phyloP scores from a whole-genome alignment of 2,797 vertebrate species.

The Esox lucius region DNA sequence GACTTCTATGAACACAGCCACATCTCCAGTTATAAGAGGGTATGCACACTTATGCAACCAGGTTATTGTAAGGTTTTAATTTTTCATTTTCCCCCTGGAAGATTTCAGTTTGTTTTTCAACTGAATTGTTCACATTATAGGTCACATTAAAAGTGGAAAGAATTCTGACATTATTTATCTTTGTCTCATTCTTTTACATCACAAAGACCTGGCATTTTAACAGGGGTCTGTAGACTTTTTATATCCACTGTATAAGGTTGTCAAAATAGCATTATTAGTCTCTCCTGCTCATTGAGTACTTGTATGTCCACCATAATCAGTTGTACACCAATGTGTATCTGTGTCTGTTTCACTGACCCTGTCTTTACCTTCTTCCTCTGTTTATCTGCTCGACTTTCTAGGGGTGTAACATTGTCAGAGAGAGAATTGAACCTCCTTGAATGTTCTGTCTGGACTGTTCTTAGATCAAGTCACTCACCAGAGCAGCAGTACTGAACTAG shows the following conservation, averaged over 20 bases:
- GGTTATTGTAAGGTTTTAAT: no score
- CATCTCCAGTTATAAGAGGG: no score
- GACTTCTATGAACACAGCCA: no score
- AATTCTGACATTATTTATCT: no score
- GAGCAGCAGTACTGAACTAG: slow-evolving; percentile 52
- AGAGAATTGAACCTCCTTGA: not conserved
- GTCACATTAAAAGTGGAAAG: no score
- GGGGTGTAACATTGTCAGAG: slow-evolving; percentile 12
- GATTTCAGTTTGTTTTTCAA: no score
- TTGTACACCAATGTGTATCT: slow-evolving; percentile 14
- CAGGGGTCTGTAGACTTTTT: no score
- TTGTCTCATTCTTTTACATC: no score
- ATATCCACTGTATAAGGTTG: not conserved
- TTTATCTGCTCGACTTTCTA: not conserved
- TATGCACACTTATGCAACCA: no score
- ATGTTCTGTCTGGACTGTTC: slow-evolving; percentile 13
- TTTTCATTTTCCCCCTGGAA: no score
- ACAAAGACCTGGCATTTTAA: no score
- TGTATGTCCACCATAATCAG: not conserved
- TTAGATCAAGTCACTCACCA: slow-evolving; percentile 9
- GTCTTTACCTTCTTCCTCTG: slow-evolving; percentile 4
- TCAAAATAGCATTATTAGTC: not conserved
- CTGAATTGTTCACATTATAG: no score
- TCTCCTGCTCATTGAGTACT: not conserved
- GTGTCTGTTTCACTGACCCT: not conserved